Conservation (phyloP, 2,113 vertebrate species). For the Mesitornis unicolor region DNA sequence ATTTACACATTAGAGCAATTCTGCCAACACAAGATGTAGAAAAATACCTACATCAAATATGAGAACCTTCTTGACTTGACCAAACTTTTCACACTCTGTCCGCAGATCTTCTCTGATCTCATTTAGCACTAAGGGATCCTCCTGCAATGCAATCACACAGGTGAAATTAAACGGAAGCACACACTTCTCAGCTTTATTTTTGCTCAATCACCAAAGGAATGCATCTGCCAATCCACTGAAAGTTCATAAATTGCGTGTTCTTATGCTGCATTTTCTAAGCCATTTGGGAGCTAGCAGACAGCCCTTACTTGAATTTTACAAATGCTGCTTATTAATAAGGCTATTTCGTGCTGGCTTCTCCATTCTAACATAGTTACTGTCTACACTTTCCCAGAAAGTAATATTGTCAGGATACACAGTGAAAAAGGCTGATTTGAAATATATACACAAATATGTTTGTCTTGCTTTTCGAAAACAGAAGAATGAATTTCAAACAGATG, state of each 20-base stretch:
- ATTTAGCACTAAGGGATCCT: slow-evolving; percentile 92
- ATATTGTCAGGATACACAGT: neutral
- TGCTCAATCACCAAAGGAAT: neutral
- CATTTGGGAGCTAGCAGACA: neutral
- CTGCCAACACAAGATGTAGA: neutral
- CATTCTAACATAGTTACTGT: neutral
- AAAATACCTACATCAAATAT: slow-evolving; percentile 91
- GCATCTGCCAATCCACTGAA: neutral
- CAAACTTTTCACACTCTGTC: slow-evolving; percentile 94
- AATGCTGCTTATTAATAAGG: neutral
- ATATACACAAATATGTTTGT: neutral
- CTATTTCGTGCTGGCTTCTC: neutral
- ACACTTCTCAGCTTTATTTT: neutral
- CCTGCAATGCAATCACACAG: slow-evolving; percentile 71
- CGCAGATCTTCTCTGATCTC: slow-evolving; percentile 94
- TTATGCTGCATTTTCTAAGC: neutral
- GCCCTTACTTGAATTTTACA: neutral
- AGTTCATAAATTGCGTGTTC: neutral
- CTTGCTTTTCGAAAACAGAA: neutral
- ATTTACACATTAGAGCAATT: neutral
- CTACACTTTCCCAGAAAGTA: neutral
- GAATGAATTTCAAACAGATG: neutral
- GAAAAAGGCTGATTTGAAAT: neutral
- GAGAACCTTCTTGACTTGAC: slow-evolving; percentile 93
- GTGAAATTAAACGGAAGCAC: neutral